Evolutionary conservation across 1,140 invertebrate species (phyloP).

Genomic region (Macrotrachela quadricornifera): DNA sequence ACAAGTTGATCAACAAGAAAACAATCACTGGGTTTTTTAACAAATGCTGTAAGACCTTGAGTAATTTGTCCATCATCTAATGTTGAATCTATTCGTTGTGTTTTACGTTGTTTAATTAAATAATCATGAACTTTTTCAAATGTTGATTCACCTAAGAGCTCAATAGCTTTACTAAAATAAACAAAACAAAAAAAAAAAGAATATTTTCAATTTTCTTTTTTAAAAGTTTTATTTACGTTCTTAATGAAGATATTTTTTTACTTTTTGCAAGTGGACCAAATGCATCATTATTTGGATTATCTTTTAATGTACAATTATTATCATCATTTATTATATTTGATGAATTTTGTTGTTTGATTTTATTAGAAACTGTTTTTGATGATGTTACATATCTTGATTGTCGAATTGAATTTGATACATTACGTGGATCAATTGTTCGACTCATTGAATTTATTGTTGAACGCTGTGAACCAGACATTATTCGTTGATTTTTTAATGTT

Average conservation of each 20-base stretch:
- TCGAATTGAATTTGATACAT: too few relatives aligned
- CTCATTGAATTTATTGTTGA: too few relatives aligned
- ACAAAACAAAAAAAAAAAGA: slow-evolving; percentile 10
- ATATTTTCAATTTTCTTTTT: neutral
- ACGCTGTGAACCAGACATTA: too few relatives aligned
- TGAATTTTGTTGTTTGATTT: too few relatives aligned
- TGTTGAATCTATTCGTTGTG: slow-evolving; percentile 5
- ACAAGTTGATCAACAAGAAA: slow-evolving; percentile 28
- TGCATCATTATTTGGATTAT: slow-evolving; percentile 20
- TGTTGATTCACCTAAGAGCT: slow-evolving; percentile 16
- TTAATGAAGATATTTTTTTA: slow-evolving; percentile 23
- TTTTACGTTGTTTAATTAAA: slow-evolving; percentile 18
- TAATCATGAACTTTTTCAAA: slow-evolving; percentile 25
- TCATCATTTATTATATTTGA: too few relatives aligned
- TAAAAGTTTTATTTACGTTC: slow-evolving; percentile 14
- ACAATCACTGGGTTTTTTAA: slow-evolving; percentile 24
- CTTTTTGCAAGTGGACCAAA: slow-evolving; percentile 23
- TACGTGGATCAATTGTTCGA: too few relatives aligned
- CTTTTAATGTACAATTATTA: slow-evolving; percentile 12
- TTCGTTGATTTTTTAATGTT: too few relatives aligned
- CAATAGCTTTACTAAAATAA: slow-evolving; percentile 24
- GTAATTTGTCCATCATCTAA: slow-evolving; percentile 13
- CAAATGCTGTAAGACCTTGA: slow-evolving; percentile 17
- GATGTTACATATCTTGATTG: too few relatives aligned
- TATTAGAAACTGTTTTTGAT: too few relatives aligned